Evolutionary conservation across 2,888 invertebrate species (phyloP).

Genomic region (Platerodrilus igneus): DNA sequence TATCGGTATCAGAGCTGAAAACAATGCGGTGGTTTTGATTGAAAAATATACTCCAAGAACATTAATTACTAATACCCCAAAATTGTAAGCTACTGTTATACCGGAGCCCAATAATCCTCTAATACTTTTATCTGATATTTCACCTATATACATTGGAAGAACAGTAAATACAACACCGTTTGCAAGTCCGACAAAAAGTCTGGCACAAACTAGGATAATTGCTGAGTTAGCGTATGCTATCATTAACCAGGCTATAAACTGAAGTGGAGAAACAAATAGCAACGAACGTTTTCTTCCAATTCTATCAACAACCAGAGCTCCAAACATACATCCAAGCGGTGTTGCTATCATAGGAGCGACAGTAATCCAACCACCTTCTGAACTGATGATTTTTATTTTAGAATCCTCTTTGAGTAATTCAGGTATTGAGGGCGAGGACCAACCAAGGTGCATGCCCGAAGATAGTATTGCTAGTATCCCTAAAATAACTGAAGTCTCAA

Average conservation of each 20-base stretch:
- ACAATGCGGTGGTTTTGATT: slow-evolving; percentile 51
- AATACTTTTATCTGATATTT: slow-evolving; percentile 56
- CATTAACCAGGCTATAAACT: slow-evolving; percentile 60
- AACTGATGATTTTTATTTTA: slow-evolving; percentile 47
- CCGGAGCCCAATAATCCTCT: slow-evolving; percentile 61
- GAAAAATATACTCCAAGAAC: slow-evolving; percentile 56
- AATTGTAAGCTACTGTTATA: slow-evolving; percentile 53
- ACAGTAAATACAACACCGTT: slow-evolving; percentile 46
- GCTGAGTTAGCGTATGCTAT: slow-evolving; percentile 57
- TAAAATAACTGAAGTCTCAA: no score
- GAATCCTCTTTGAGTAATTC: slow-evolving; percentile 49
- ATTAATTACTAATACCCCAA: slow-evolving; percentile 60
- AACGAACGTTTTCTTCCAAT: slow-evolving; percentile 62
- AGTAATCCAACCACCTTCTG: slow-evolving; percentile 59
- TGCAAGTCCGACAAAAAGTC: slow-evolving; percentile 56
- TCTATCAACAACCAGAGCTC: slow-evolving; percentile 59
- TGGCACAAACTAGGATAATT: slow-evolving; percentile 51
- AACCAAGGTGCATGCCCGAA: slow-evolving; percentile 49
- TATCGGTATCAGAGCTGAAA: slow-evolving; percentile 55
- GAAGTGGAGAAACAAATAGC: slow-evolving; percentile 58
- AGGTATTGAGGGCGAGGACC: slow-evolving; percentile 59
- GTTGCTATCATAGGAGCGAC: slow-evolving; percentile 63
- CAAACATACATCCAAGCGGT: slow-evolving; percentile 57
- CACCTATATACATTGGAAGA: slow-evolving; percentile 58
- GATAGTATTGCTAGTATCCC: slow-evolving; percentile 40